A percentile compares a stretch with the other conserved stretches of the same genome.
Conservation (phyloP, 2,113 vertebrate species). For the Notarius lentiginosus region DNA sequence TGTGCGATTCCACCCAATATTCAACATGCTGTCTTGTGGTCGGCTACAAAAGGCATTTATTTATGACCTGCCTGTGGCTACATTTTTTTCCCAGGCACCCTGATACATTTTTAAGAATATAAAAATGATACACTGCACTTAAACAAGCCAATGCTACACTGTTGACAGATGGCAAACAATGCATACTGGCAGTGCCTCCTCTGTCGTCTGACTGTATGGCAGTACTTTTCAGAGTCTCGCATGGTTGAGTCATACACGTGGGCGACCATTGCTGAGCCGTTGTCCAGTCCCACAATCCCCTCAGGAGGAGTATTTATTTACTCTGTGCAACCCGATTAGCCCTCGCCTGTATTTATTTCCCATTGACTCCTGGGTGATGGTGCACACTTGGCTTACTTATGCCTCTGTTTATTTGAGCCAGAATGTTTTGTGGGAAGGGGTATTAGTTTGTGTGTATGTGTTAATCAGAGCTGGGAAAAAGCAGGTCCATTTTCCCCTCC, state of each 20-base stretch:
- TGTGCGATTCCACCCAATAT: background rate
- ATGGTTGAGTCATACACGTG: conserved; percentile 43
- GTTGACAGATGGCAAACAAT: conserved; percentile 40
- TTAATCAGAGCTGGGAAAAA: conserved; percentile 56
- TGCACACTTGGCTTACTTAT: conserved; percentile 65
- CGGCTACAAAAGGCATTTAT: background rate
- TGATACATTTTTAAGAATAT: conserved; percentile 10
- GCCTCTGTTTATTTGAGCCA: conserved; percentile 70
- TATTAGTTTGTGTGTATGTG: conserved; percentile 49
- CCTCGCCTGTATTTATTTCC: conserved; percentile 55
- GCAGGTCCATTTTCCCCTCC: conserved; percentile 47
- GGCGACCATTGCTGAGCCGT: conserved; percentile 37
- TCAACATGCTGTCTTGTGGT: background rate
- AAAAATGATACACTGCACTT: conserved; percentile 27
- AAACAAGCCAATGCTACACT: conserved; percentile 4
- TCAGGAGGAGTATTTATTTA: conserved; percentile 53
- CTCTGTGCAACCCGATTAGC: conserved; percentile 45
- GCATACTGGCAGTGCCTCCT: background rate
- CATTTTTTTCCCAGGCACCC: conserved; percentile 13
- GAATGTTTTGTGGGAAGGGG: conserved; percentile 64
- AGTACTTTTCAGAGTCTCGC: conserved; percentile 25
- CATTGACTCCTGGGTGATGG: conserved; percentile 57
- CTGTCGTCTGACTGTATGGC: conserved; percentile 15
- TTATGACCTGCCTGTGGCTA: conserved; percentile 16
- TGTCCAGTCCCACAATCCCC: conserved; percentile 45